Base-by-base conservation (phyloP, 35 echinoderm and acorn worm species). In the Stichopus chloronotus region DNA sequence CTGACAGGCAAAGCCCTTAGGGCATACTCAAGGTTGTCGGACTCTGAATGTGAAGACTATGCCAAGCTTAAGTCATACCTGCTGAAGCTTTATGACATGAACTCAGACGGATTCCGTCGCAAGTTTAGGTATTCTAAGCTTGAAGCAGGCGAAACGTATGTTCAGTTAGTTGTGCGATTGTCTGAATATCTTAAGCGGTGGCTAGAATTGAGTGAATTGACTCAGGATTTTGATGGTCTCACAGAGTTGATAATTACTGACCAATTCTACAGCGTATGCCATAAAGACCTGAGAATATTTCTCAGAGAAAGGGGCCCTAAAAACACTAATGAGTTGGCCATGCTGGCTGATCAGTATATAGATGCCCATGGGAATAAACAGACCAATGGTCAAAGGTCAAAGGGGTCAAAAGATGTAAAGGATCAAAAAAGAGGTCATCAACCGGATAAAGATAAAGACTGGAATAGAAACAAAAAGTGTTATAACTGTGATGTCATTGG, bases 1-100 rank as follows among this genome's bases (percentile, higher is more conserved):
- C 57, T 97, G 5, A 95, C 94, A 76, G 96, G 94, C 9, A 92
- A 93, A 56, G 91, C 94, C 43, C 87, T 97, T 22, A 79, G 91
- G 16, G 91, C 94, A 9, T 92, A 97, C 59, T 91, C 96, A 9
- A 55, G 94, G 3, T 53, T 95, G 55, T 17, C 92, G 10, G 92
- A 85, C 43, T 85, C 84, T 4, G 61, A 97, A 30, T 90, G 87
- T 9, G 85, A 90, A 60, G 87, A 93, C 77, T 95, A 95, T 71
- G 63, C 17, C 19, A 82, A 21, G 65, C 56, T 95, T 19, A 97
- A 95, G 77, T 53, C 19, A 24, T 52, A 91, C 56, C 72, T 97
- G 55, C 69, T 97, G 7, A 85, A 90, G 21, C 63, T 83, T 55
- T 97, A 92, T 90, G 88, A 92, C 68, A 53, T 94, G 12, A 94